Evolutionary conservation across 2,797 vertebrate species (phyloP).

Genomic region (Staurois parvus): DNA sequence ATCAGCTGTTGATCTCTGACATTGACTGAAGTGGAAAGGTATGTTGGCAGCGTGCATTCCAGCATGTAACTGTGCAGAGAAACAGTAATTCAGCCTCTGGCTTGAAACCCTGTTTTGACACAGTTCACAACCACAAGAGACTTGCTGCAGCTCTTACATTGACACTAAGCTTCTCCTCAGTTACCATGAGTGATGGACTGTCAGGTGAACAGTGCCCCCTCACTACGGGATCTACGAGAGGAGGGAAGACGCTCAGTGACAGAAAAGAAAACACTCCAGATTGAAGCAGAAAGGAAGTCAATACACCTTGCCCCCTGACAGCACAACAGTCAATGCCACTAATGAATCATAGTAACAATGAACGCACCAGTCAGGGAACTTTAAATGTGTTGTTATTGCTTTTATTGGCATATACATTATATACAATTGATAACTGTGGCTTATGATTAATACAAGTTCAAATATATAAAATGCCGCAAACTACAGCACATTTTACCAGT

Average conservation of each 20-base stretch:
- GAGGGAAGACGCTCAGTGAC: slow-evolving; percentile 42
- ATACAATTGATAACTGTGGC: not conserved
- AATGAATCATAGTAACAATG: slow-evolving; percentile 45
- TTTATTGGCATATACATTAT: slow-evolving; percentile 8
- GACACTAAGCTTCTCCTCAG: slow-evolving; percentile 55
- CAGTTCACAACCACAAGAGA: slow-evolving; percentile 61
- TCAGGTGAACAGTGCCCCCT: slow-evolving; percentile 53
- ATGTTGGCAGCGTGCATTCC: slow-evolving; percentile 49
- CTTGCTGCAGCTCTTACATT: slow-evolving; percentile 33
- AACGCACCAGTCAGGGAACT: not conserved
- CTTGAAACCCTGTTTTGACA: slow-evolving; percentile 57
- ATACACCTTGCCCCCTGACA: slow-evolving; percentile 44
- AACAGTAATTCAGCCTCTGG: slow-evolving; percentile 60
- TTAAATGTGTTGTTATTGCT: slow-evolving; percentile 1
- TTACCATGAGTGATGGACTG: slow-evolving; percentile 51
- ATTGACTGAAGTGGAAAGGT: slow-evolving; percentile 50
- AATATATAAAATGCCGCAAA: not conserved
- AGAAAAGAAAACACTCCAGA: slow-evolving; percentile 47
- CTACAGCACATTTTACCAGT: not conserved
- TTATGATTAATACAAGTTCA: not conserved
- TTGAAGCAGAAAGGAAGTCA: slow-evolving; percentile 41
- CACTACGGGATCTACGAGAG: slow-evolving; percentile 39
- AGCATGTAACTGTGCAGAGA: slow-evolving; percentile 43
- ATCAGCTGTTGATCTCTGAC: slow-evolving; percentile 53
- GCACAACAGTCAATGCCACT: slow-evolving; percentile 47